Evolutionary conservation across 2,113 vertebrate species (phyloP), one percentile per base, ranked within the genome.

Genomic region (Gasterosteus aculeatus): DNA sequence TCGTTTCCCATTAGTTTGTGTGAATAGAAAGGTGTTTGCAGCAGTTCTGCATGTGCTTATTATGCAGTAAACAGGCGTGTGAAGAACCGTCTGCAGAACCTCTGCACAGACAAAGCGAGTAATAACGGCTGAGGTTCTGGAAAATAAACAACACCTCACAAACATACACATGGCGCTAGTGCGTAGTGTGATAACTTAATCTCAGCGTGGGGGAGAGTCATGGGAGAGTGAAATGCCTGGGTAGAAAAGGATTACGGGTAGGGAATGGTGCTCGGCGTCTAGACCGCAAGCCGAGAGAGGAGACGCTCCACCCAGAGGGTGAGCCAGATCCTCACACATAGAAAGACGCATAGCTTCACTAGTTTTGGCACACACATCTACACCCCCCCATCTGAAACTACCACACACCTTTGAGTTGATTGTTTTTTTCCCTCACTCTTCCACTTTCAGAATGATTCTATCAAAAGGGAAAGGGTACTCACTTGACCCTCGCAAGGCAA

Each of bases 101-200:
- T 59, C 26, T 61, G 38, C 39, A 54, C 31, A 64, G 47, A 80
- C 49, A 64, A 10, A 60, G 51, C 46, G 42, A 56, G 59, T 42
- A 78, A 69, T 77, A 82, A 58, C 66, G 76, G 59, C 49, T 54
- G 57, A 64, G 59, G 69, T 72, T 77, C 72, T 9, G 35, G 35
- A 44, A 65, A 78, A 63, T 60, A 62, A n/a, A 76, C 15, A 60
- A 18, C 8, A 19, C 38, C 57, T 35, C 62, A 63, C 41, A 59
- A n/a, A 57, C 58, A 26, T 19, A 54, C 6, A 42, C 58, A 46
- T 39, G 51, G 67, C 63, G 42, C 35, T 68, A 74, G 61, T 56
- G 81, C 49, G 8, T 68, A 65, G 83, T 88, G 85, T 80, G 84
- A 91, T 89, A 91, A 89, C 87, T 92, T 90, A 79, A 89, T 89